phyloP scores from a whole-genome alignment of 2,113 vertebrate genomes.

The Archilochus colubris region DNA sequence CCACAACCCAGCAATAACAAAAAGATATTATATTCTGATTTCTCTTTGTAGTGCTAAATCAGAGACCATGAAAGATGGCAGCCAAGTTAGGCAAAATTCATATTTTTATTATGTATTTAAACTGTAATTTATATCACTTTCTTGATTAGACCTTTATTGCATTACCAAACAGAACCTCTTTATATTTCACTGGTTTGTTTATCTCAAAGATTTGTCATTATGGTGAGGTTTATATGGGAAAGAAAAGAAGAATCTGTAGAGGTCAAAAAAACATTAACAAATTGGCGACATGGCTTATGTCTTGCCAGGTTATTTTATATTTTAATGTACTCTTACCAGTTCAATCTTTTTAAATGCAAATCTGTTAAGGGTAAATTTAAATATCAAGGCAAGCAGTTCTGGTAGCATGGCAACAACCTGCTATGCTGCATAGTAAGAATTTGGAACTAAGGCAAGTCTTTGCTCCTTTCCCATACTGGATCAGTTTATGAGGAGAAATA shows the following conservation, averaged over 20 bases:
- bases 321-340: conserved; percentile 34
- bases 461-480: neutral
- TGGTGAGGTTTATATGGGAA: neutral
- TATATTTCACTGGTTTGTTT: neutral
- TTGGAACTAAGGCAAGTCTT: neutral
- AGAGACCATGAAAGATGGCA: neutral
- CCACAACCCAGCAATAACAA: neutral
- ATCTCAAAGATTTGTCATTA: neutral
- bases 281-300: conserved; percentile 22
- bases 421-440: neutral
- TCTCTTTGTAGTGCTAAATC: neutral
- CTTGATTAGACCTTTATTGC: neutral
- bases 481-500: neutral
- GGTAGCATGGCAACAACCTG: conserved; percentile 18
- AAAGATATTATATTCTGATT: neutral
- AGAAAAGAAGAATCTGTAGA: neutral
- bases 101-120: neutral
- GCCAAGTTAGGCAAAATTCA: neutral
- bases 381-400: conserved; percentile 31
- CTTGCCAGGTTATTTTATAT: conserved; percentile 33
- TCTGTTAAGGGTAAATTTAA: conserved; percentile 66
- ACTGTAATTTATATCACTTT: neutral
- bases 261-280: conserved; percentile 26
- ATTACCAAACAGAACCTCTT: neutral
- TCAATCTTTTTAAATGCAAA: conserved; percentile 66